Percentiles rank a stretch among this genome's conserved stretches.
Conservation (phyloP, 2,888 invertebrate genomes). For the Adelognathus sp. region DNA sequence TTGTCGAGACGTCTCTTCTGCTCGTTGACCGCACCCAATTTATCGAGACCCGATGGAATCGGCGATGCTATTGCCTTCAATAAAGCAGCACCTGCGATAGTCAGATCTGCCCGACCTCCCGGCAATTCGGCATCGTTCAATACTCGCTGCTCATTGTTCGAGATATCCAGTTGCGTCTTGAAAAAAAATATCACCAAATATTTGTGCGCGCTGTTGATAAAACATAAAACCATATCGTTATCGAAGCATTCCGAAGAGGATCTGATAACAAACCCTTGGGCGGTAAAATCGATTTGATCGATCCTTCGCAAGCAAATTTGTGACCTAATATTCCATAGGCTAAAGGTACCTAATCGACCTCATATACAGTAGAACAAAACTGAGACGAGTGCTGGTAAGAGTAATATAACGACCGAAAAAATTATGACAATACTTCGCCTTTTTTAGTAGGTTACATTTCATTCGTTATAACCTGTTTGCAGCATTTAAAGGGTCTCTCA, state of each 20-base stretch:
- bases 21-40: conserved; percentile 90
- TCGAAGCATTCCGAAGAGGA: too few relatives aligned
- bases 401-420: conserved; percentile 47
- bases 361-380: too few relatives aligned
- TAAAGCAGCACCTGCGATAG: conserved; percentile 88
- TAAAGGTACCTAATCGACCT: too few relatives aligned
- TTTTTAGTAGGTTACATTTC: too few relatives aligned
- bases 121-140: conserved; percentile 89
- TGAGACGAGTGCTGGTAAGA: too few relatives aligned
- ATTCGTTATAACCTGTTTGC: too few relatives aligned
- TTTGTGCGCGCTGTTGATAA: background rate
- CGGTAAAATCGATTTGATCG: too few relatives aligned
- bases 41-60: conserved; percentile 76
- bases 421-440: too few relatives aligned
- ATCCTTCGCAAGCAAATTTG: too few relatives aligned
- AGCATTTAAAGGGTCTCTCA: too few relatives aligned
- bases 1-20: conserved; percentile 90
- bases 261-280: too few relatives aligned
- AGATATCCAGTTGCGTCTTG: conserved; percentile 87
- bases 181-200: conserved; percentile 52
- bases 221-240: background rate
- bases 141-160: conserved; percentile 85
- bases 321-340: too few relatives aligned
- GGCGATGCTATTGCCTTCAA: conserved; percentile 86
- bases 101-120: conserved; percentile 85